These are phyloP conservation scores for Sinonovacula constricta DNA, from an alignment of 1,140 invertebrate species.

Conservation along the genomic window DNA sequence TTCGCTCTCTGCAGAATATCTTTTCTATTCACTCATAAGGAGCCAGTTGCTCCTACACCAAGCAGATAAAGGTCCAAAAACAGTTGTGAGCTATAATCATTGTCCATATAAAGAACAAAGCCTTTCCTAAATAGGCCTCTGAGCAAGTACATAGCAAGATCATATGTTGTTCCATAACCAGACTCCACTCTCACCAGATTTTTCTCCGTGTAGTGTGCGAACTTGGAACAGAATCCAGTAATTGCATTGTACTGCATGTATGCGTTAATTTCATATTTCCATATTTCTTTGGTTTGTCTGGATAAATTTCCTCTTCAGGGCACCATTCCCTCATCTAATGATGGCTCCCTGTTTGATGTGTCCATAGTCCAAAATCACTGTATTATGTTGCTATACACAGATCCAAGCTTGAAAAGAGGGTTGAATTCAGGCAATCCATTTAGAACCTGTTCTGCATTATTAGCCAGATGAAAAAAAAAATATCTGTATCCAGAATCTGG, in stretches of 20 bases:
- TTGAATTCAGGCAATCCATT: constrained; percentile 18
- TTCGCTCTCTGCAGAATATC: constrained; percentile 41
- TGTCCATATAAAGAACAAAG: constrained; percentile 40
- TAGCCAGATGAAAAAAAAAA: constrained; percentile 11
- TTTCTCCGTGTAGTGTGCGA: constrained; percentile 52
- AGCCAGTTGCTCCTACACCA: constrained; percentile 41
- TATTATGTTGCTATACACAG: constrained; percentile 24
- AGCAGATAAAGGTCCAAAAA: constrained; percentile 31
- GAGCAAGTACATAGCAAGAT: constrained; percentile 37
- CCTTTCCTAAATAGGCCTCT: constrained; percentile 11
- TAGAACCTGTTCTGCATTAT: constrained; percentile 23
- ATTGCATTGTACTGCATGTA: constrained; percentile 51
- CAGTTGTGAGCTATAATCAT: constrained; percentile 50
- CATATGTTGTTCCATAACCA: constrained; percentile 33
- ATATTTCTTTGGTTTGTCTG: constrained; percentile 62
- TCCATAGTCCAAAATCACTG: no score
- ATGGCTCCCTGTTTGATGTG: constrained; percentile 43
- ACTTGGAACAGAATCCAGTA: constrained; percentile 51
- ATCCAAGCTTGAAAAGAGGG: constrained; percentile 41
- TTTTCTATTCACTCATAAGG: constrained; percentile 38
- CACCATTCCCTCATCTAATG: constrained; percentile 63
- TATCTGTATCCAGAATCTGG: constrained; percentile 16
- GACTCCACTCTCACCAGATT: neutral
- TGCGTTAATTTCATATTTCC: constrained; percentile 64
- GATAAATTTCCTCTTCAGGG: constrained; percentile 46